A percentile compares a stretch with the other conserved stretches of the same genome.
phyloP scores from a whole-genome alignment of 2,888 invertebrate genomes.

The Drosophila gaucha region DNA sequence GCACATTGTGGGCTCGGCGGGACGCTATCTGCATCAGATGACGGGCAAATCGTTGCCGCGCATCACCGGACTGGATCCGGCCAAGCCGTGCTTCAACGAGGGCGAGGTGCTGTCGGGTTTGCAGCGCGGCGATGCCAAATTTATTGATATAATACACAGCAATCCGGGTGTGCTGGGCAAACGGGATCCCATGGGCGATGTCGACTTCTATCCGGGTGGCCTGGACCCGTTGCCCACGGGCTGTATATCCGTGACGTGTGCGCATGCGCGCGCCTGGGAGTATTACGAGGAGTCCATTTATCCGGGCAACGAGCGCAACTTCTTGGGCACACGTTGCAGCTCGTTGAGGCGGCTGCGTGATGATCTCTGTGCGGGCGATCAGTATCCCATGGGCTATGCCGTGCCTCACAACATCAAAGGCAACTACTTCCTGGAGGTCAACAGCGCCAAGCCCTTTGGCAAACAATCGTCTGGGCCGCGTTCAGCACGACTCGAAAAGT shows the following conservation, averaged over 20 bases:
- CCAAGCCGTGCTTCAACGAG: constrained; percentile 84
- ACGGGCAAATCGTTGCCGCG: constrained; percentile 75
- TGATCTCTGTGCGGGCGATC: constrained; percentile 68
- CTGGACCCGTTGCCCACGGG: constrained; percentile 77
- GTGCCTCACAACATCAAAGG: constrained; percentile 75
- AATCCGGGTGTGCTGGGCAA: constrained; percentile 83
- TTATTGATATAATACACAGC: constrained; percentile 83
- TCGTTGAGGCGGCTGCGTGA: constrained; percentile 75
- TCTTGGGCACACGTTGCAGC: constrained; percentile 78
- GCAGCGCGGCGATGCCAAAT: constrained; percentile 83
- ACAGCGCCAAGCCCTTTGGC: constrained; percentile 73
- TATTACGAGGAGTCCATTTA: constrained; percentile 82
- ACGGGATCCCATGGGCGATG: constrained; percentile 82
- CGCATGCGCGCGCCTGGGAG: constrained; percentile 81
- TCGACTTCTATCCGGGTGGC: constrained; percentile 84
- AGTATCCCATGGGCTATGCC: constrained; percentile 82
- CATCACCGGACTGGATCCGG: constrained; percentile 84
- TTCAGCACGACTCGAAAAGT: constrained; percentile 1
- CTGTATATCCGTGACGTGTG: constrained; percentile 77
- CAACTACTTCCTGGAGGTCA: constrained; percentile 82
- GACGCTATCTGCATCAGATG: constrained; percentile 69
- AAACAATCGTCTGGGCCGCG: constrained; percentile 35
- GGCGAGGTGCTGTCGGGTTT: constrained; percentile 81
- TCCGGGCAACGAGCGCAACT: constrained; percentile 83
- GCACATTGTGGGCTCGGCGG: constrained; percentile 83